Base-by-base conservation (phyloP, 2,113 vertebrate species). In the Neotragus moschatus region DNA sequence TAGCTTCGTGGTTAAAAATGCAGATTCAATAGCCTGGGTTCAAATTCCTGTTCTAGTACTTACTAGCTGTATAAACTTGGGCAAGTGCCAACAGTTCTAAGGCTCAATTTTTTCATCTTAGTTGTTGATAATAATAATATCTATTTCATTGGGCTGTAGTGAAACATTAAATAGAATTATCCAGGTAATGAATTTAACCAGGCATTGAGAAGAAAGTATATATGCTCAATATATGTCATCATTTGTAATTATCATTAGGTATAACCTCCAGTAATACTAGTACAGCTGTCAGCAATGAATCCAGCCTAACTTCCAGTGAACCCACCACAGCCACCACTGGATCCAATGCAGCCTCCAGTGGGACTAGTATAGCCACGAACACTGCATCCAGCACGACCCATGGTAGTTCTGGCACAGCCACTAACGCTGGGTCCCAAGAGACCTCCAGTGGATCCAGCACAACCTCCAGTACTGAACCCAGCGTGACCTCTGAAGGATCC, bases 361-460 rank as follows among this genome's bases (percentile, higher is more conserved):
- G 1, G 4, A 1, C 10, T 5, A 84, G 9, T 7, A 45, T 33
- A 56, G 0, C 19, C 14, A 0, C 16, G 15, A 53, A 3, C 43
- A 33, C n/a, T 70, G 16, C 0, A 5, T 3, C 61, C 12, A 79
- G 6, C 3, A 0, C 0, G 0, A 0, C 5, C 3, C 13, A 14
- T 2, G 11, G 1, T 12, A 39, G 6, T 14, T 0, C 17, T 19
- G 66, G 0, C 49, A 77, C 23, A 73, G 4, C 13, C 63, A n/a
- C 51, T 33, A 60, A 2, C 4, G 14, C 60, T 61, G 25, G 21
- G 13, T 25, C 73, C n/a, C 55, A 26, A 4, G 51, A 8, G 30
- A 2, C 30, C 10, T 7, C 14, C 26, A 85, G 5, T 3, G 49
- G 1, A 2, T 14, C 33, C 21, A 63, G 25, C 3, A 63, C 61